phyloP scores from a whole-genome alignment of 2,113 vertebrate species.

The Erythrocercus mccallii region DNA sequence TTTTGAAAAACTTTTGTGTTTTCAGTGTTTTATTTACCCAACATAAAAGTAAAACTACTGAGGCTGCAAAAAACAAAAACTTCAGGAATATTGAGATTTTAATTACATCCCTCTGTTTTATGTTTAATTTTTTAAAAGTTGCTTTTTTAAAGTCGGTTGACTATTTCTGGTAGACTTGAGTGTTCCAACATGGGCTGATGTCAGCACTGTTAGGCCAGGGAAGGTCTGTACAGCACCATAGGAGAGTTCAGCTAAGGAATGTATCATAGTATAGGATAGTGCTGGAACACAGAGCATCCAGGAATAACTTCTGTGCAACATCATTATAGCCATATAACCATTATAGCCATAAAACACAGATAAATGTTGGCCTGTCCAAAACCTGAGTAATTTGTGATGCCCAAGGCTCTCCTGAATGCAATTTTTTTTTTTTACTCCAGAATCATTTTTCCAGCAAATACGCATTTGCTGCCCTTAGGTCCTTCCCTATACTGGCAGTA shows the following conservation, averaged over 20 bases:
- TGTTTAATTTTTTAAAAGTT: background rate
- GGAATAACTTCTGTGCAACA: background rate
- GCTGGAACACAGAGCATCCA: background rate
- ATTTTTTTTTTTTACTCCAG: background rate
- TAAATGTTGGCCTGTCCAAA: background rate
- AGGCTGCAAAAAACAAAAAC: background rate
- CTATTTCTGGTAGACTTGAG: background rate
- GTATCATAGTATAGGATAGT: background rate
- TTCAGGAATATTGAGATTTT: background rate
- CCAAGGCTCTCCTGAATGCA: background rate
- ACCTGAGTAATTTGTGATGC: background rate
- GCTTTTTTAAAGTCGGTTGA: background rate
- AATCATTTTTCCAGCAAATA: background rate
- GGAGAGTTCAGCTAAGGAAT: background rate
- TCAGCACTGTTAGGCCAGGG: background rate
- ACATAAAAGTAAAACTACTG: background rate
- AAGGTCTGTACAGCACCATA: background rate
- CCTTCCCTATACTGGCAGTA: background rate
- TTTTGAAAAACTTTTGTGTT: background rate
- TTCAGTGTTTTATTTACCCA: background rate
- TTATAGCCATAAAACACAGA: background rate
- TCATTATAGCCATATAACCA: too few relatives aligned
- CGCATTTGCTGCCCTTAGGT: background rate
- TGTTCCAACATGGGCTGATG: background rate
- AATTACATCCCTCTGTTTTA: background rate